Conservation (phyloP, 2,113 vertebrate genomes). For the Hippoglossus stenolepis region DNA sequence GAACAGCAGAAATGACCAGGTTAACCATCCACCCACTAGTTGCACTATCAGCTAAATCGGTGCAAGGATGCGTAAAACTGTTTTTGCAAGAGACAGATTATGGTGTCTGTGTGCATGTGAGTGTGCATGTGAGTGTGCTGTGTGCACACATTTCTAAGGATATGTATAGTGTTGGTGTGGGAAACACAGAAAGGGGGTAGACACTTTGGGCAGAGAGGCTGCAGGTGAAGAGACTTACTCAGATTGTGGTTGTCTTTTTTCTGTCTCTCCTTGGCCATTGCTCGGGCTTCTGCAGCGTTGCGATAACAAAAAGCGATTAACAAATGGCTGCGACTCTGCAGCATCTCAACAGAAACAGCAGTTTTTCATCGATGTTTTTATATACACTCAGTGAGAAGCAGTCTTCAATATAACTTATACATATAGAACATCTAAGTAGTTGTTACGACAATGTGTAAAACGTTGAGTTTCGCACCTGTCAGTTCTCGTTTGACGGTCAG, state of each 20-base stretch:
- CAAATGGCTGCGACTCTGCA: conserved; percentile 20
- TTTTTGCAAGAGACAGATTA: conserved; percentile 47
- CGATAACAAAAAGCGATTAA: conserved; percentile 77
- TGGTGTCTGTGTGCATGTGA: not conserved
- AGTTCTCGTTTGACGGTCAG: conserved; percentile 94
- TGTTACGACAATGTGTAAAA: not conserved
- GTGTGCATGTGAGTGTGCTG: not conserved
- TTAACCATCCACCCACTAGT: conserved; percentile 82
- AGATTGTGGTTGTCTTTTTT: conserved; percentile 99
- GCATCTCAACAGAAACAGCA: conserved; percentile 2
- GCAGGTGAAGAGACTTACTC: conserved; percentile 82
- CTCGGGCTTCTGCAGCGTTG: conserved; percentile 91
- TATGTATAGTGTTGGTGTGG: not conserved
- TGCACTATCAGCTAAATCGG: conserved; percentile 77
- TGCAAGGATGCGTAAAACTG: conserved; percentile 44
- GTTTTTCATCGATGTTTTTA: not conserved
- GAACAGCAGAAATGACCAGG: conserved; percentile 75
- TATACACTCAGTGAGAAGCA: not conserved
- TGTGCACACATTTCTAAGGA: not conserved
- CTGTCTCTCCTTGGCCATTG: conserved; percentile 95
- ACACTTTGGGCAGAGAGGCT: not conserved
- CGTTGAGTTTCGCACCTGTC: conserved; percentile 83
- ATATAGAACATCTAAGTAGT: not conserved
- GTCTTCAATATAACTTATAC: not conserved
- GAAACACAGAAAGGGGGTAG: not conserved